These are phyloP conservation scores for Pelmatolapia mariae DNA, from an alignment of 2,113 vertebrate genomes.

Conservation along the genomic window DNA sequence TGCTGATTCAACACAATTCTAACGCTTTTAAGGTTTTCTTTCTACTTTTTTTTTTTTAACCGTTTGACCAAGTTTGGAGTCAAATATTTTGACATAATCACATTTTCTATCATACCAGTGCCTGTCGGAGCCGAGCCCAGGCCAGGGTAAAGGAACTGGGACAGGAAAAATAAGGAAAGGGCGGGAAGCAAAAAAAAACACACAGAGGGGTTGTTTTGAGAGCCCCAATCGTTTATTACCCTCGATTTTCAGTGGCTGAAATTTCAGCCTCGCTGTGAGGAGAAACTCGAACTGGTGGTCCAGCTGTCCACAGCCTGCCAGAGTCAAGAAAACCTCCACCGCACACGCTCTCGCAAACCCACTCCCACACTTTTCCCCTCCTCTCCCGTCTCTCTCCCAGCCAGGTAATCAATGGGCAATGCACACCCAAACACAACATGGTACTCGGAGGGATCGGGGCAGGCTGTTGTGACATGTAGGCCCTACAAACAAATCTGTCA, in stretches of 20 bases:
- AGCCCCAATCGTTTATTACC: constrained; percentile 70
- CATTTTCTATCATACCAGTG: constrained; percentile 44
- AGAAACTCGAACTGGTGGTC: constrained; percentile 71
- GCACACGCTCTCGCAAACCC: constrained; percentile 29
- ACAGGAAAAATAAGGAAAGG: constrained; percentile 52
- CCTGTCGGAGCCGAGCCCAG: not conserved
- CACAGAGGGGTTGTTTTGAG: constrained; percentile 54
- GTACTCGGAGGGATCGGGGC: constrained; percentile 4
- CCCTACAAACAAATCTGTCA: constrained; percentile 54
- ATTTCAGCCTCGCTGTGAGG: constrained; percentile 71
- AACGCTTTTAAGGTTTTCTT: not conserved
- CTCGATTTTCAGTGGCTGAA: constrained; percentile 70
- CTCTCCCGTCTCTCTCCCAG: constrained; percentile 21
- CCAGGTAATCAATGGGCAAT: constrained; percentile 69
- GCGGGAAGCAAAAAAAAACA: constrained; percentile 46
- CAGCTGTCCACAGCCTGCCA: constrained; percentile 72
- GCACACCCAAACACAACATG: constrained; percentile 58
- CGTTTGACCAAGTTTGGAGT: constrained; percentile 19
- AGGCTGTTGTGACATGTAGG: constrained; percentile 41
- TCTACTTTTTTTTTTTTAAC: not conserved
- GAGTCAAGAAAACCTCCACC: constrained; percentile 38
- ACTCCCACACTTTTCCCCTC: not conserved
- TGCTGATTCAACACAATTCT: constrained; percentile 50
- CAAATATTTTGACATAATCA: constrained; percentile 53
- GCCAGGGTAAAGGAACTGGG: not conserved